Base-by-base conservation (phyloP, 1,140 invertebrate genomes). In the Nomia melanderi region DNA sequence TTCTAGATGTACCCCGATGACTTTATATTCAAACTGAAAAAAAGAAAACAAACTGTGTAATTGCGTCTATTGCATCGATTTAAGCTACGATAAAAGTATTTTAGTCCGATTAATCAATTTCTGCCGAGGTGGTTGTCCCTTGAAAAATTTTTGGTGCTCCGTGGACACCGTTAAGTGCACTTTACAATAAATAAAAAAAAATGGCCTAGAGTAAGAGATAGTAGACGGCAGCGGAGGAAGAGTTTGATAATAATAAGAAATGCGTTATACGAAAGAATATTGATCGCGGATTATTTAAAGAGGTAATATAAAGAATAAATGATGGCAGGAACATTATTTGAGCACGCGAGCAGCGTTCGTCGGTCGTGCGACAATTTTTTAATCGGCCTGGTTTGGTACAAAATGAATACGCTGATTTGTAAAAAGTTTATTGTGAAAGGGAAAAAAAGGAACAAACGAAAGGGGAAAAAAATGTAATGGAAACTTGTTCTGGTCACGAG, bases 371-470 rank as follows among this genome's bases (percentile, higher is more conserved):
- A 78, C 81, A 77, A 80, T 90, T 91, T 90, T 91, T 90, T 90
- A 91, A 92, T 92, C 91, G 91, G 91, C 91, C 91, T 92, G 91
- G 90, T 91, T 91, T 91, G 90, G 90, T 91, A 91, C 91, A 92
- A 92, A 92, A 90, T 89, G 89, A 86, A 85, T 89, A 90, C 87
- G 88, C 87, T 87, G 89, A 90, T 88, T 90, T 90, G 90, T 91
- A 91, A 91, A 91, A 90, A 90, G 90, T 91, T n/a, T 84, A 86
- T 85, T 78, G 47, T n/a, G 47, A 50, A 50, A 60, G 12, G n/a
- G 83, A 84, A 79, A 88, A 89, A 81, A 59, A n/a, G n/a, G n/a
- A n/a, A n/a, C n/a, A n/a, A 71, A 77, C 71, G 67, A 76, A 88
- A 88, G 87, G 47, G 47, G 47, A 9, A 36, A 31, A 56, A 57